Evolutionary conservation across 2,113 vertebrate genomes (phyloP), one percentile per base, ranked within the genome.

Genomic region (Dasyornis broadbenti): DNA sequence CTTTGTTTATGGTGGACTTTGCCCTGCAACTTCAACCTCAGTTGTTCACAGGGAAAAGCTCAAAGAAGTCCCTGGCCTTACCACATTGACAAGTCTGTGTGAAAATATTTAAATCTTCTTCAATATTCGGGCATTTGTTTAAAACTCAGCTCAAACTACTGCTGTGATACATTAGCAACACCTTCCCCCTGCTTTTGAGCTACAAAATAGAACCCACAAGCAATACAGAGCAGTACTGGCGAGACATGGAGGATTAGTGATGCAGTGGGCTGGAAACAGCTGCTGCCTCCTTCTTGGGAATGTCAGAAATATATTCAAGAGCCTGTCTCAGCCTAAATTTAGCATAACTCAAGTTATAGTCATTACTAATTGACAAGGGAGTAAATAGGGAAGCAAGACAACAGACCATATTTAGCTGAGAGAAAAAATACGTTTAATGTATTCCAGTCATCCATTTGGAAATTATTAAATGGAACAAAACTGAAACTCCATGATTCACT

Each of bases 241-340:
- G 11, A 79, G 92, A 82, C 1, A 7, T 4, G 56, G 49, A 80
- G 71, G 65, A 89, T 92, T 76, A 95, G 39, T 56, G 59, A 92
- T 64, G 57, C 26, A 81, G 83, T 83, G 82, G 75, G 84, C 66
- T 92, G 66, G 49, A 91, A 94, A 89, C 87, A 95, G 89, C 91
- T 94, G 91, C 90, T 92, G 47, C 68, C 92, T 85, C 60, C 82
- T 89, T 86, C 89, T 88, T 30, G 42, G 60, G 65, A 94, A 65
- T 33, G 65, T 52, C 21, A 59, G 56, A 92, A 86, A 94, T 86
- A 77, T 2, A 70, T 30, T 37, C 76, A 83, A 54, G 63, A 81
- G 64, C 13, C 37, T 40, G 54, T 57, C 75, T 82, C 69, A 70
- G 68, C 50, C 78, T 93, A 81, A 92, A 93, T 83, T 91, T 92